Conservation (phyloP, 2,113 vertebrate genomes). For the Galemys pyrenaicus region DNA sequence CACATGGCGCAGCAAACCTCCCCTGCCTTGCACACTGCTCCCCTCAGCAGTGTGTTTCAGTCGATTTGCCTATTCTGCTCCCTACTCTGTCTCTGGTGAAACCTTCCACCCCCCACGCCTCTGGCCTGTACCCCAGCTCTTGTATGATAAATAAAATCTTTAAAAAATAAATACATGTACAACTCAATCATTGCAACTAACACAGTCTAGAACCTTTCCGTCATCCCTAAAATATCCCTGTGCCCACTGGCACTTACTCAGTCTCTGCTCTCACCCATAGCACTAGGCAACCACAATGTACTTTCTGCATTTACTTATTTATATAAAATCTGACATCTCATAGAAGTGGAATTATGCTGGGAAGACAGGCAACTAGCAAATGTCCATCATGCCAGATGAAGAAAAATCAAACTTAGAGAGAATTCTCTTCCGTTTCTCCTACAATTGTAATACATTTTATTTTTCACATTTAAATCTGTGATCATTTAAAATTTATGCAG, state of each 20-base stretch:
- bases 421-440: not conserved
- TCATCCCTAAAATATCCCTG: not conserved
- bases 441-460: not conserved
- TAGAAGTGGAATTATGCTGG: not conserved
- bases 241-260: not conserved
- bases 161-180: too few species aligned
- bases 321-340: not conserved
- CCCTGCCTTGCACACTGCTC: too few species aligned
- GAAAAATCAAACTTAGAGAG: not conserved
- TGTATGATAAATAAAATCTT: too few species aligned
- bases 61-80: too few species aligned
- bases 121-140: too few species aligned
- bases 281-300: not conserved
- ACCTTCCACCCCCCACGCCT: too few species aligned
- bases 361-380: not conserved
- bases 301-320: not conserved
- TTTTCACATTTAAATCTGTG: not conserved
- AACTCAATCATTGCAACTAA: not conserved
- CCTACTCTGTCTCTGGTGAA: too few species aligned
- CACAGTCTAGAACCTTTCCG: not conserved
- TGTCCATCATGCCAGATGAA: not conserved
- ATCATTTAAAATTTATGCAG: not conserved
- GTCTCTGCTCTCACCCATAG: not conserved
- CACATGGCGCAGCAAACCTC: too few species aligned
- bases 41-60: too few species aligned